Evolutionary conservation across 2,113 vertebrate genomes (phyloP), one percentile per base, ranked within the genome.

Genomic region (Bujurquina vittata): DNA sequence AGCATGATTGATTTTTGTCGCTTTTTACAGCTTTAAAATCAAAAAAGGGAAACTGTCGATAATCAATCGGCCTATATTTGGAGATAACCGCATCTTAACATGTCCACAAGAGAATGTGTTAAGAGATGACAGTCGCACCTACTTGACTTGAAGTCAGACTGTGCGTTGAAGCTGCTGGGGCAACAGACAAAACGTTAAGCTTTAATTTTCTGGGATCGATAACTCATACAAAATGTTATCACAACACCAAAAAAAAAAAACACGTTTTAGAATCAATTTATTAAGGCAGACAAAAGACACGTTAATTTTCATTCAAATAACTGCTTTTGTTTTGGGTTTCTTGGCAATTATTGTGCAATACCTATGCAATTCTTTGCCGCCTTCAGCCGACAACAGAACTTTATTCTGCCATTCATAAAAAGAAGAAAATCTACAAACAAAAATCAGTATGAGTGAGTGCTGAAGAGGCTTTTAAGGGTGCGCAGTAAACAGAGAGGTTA

Each of bases 401-500:
- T 43, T 72, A 72, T n/a, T n/a, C 43, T 14, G 67, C 26, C 26
- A n/a, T 72, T 72, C 67, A 52, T 31, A 72, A 72, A 72, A 52
- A 7, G 26, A 1, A 72, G 65, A 52, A 72, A 72, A 31, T 72
- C 23, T 54, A 72, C 54, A 72, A 72, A 72, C 46, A 72, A 72
- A 72, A 72, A 72, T 10, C 46, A 54, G 26, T 72, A 54, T 54
- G 46, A 72, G 46, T 72, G 67, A 54, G 67, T n/a, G 46, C 67
- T 55, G 52, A 46, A n/a, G 77, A 84, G 58, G 23, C 61, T 72
- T 72, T 35, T 61, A 33, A 75, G 12, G 11, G 20, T 35, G 22
- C 54, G 5, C 65, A 49, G 15, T n/a, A 37, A 35, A 37, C 2
- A 20, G 31, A 46, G 77, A 87, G 80, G 83, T 85, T 80, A 54